These are phyloP conservation scores for Eurytoma californica DNA, from an alignment of 2,888 invertebrate species.

Conservation along the genomic window DNA sequence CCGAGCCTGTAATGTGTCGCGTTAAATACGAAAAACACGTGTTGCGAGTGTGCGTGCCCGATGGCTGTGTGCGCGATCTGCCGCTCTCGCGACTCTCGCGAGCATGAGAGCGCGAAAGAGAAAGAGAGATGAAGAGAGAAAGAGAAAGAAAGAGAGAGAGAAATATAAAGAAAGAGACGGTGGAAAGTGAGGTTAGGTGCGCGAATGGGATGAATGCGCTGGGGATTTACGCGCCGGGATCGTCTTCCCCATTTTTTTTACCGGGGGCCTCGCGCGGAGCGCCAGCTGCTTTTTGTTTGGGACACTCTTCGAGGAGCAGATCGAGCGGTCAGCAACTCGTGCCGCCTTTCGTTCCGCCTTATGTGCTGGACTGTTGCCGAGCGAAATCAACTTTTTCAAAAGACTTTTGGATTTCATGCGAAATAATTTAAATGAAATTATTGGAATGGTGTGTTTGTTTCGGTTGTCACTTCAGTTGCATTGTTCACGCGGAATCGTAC, in stretches of 20 bases:
- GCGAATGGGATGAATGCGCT: background rate
- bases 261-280: background rate
- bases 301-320: background rate
- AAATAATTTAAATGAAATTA: too few species aligned
- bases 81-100: background rate
- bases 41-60: background rate
- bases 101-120: background rate
- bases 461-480: too few species aligned
- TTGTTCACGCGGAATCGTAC: too few species aligned
- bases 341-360: background rate
- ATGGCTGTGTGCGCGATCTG: too few species aligned
- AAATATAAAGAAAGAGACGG: too few species aligned
- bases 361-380: too few species aligned
- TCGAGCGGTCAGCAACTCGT: background rate
- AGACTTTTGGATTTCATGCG: too few species aligned
- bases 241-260: background rate
- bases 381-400: too few species aligned
- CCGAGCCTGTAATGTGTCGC: conserved; percentile 13
- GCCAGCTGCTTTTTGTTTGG: background rate
- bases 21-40: conserved; percentile 23
- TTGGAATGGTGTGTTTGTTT: too few species aligned
- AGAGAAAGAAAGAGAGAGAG: too few species aligned
- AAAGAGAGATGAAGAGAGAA: background rate
- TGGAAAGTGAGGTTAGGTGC: conserved; percentile 2
- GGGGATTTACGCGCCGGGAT: background rate